Base-by-base conservation (phyloP, 2,888 invertebrate species). In the Tetanocera ferruginea region DNA sequence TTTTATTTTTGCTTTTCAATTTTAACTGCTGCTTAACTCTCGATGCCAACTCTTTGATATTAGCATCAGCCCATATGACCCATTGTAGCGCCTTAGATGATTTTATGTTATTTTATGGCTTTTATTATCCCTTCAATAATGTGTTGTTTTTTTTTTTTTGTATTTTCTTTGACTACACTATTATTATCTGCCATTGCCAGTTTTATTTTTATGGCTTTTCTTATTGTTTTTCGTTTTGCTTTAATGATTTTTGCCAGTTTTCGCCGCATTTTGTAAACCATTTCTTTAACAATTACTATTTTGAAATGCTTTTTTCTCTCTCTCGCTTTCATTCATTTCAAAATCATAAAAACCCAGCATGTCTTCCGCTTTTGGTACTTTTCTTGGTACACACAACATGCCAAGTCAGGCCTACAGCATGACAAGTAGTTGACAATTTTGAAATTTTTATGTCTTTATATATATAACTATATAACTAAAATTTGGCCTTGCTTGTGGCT, bases 381-480 rank as follows among this genome's bases (percentile, higher is more conserved):
- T 5, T 19, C 43, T 4, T 37, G 34, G 2, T 17, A 19, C 43
- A 19, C 6, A 23, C 11, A 34, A 3, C 43, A 11, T 31, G 28
- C 2, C 64, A 64, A 8, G 64, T 9, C n/a, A 34, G 64, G n/a
- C 17, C 64, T 31, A 64, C 64, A 31, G 28, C n/a, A 43, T 66
- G 67, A 31, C 72, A 8, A 69, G 37, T 60, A 74, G 79, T 69
- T 69, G 51, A 69, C 49, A 69, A 69, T 51, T 69, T 25, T 49
- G 23, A 14, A 28, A 64, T n/a, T 74, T 74, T 74, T 31, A 74
- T 66, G 74, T 74, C 74, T 74, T 52, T 64, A 74, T 74, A 23
- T 55, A 9, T 55, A 57, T 37, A 8, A n/a, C 49, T 11, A 55
- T 55, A 55, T 19, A 6, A 23, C 11, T 28, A 9, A 69, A 51